phyloP scores from a whole-genome alignment of 2,888 invertebrate species.

The Trichopria drosophilae region DNA sequence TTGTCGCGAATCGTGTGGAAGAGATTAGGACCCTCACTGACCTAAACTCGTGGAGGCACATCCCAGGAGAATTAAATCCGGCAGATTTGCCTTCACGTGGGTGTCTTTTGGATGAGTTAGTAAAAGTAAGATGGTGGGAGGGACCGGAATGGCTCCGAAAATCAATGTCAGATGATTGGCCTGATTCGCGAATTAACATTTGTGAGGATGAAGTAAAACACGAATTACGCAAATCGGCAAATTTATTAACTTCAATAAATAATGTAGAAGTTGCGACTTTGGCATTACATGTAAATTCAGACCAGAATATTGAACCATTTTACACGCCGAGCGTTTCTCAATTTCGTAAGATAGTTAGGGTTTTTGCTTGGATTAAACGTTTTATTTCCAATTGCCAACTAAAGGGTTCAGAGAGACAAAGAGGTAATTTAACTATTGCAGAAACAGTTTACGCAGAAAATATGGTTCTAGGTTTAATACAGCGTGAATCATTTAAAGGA shows the following conservation, averaged over 20 bases:
- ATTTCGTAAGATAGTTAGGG: neutral
- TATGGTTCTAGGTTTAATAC: neutral
- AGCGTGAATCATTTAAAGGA: neutral
- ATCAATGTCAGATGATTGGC: conserved; percentile 35
- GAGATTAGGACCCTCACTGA: conserved; percentile 38
- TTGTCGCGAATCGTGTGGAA: conserved; percentile 39
- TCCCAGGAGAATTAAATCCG: too few species aligned
- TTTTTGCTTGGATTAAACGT: neutral
- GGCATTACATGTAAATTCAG: neutral
- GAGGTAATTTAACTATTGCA: neutral
- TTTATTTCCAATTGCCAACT: neutral
- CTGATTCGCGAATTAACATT: conserved; percentile 12
- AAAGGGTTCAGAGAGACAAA: neutral
- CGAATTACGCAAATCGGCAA: conserved; percentile 7
- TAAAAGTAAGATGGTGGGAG: conserved; percentile 45
- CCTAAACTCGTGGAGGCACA: conserved; percentile 41
- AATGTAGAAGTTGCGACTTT: neutral
- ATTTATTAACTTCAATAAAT: neutral
- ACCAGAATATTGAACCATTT: neutral
- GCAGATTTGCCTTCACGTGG: conserved; percentile 47
- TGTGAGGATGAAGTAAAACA: conserved; percentile 19
- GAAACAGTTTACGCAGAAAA: neutral
- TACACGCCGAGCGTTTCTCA: neutral
- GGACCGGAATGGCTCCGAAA: conserved; percentile 41
- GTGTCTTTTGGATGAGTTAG: conserved; percentile 32